Evolutionary conservation across 2,888 invertebrate species (phyloP).

Genomic region (Cantharis nigra): DNA sequence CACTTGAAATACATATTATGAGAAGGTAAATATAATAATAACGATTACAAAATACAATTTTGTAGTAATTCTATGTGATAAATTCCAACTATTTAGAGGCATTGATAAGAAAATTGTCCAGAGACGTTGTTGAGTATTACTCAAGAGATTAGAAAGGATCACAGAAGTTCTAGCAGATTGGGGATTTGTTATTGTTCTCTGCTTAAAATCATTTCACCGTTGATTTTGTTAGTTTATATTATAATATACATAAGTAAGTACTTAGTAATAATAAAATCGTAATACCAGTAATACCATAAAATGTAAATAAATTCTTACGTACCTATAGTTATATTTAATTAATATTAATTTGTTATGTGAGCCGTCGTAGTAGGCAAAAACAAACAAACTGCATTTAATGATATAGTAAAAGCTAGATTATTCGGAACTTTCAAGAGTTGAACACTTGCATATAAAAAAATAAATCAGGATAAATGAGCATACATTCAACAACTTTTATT

Average conservation of each 20-base stretch:
- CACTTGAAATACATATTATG: not conserved
- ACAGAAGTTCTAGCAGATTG: conserved; percentile 20
- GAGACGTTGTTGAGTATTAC: conserved; percentile 18
- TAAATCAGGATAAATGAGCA: too few relatives aligned
- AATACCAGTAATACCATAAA: too few relatives aligned
- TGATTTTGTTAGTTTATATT: conserved; percentile 6
- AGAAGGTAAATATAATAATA: not conserved
- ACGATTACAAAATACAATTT: not conserved
- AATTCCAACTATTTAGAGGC: not conserved
- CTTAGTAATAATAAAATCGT: not conserved
- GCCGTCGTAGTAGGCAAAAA: too few relatives aligned
- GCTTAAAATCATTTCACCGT: conserved; percentile 13
- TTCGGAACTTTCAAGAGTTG: too few relatives aligned
- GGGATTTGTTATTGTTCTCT: conserved; percentile 19
- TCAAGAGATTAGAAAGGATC: conserved; percentile 27
- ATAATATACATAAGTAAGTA: too few relatives aligned
- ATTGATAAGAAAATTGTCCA: conserved; percentile 9
- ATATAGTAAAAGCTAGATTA: too few relatives aligned
- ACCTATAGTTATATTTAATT: too few relatives aligned
- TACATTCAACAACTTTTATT: too few relatives aligned
- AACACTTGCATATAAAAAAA: too few relatives aligned
- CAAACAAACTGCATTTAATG: too few relatives aligned
- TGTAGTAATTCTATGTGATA: not conserved
- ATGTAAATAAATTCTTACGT: too few relatives aligned
- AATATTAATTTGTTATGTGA: too few relatives aligned